phyloP scores from a whole-genome alignment of 2,113 vertebrate genomes.

The Leptocoma aspasia region DNA sequence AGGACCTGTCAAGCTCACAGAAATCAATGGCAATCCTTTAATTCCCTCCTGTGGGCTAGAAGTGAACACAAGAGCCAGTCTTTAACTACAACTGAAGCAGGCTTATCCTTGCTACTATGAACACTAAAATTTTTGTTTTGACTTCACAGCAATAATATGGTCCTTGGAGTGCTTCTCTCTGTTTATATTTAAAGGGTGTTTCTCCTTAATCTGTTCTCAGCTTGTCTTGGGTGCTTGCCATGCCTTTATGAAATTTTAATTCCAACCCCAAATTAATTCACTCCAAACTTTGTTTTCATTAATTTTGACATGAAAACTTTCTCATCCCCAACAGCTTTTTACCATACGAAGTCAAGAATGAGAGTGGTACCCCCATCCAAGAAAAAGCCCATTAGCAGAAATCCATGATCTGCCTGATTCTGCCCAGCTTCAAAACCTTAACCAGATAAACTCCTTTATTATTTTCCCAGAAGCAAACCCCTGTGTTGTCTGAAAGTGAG shows the following conservation, averaged over 20 bases:
- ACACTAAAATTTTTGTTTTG: neutral
- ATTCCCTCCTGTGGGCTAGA: neutral
- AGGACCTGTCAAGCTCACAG: neutral
- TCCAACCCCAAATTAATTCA: neutral
- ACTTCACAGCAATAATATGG: neutral
- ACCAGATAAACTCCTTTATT: neutral
- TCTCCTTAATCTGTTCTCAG: neutral
- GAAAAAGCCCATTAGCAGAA: neutral
- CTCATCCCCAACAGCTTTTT: neutral
- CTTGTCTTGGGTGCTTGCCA: slow-evolving; percentile 31
- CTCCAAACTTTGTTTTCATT: slow-evolving; percentile 28
- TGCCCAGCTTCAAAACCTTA: neutral
- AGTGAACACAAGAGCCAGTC: neutral
- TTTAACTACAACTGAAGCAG: neutral
- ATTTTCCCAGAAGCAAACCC: neutral
- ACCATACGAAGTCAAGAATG: neutral
- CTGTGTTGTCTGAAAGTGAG: neutral
- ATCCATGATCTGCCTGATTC: neutral
- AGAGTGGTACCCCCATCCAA: neutral
- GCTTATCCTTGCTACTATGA: neutral
- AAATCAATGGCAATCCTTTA: neutral
- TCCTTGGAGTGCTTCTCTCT: slow-evolving; percentile 12
- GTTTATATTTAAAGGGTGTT: slow-evolving; percentile 38
- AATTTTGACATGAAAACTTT: slow-evolving; percentile 2
- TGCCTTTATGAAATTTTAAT: slow-evolving; percentile 24